Conservation (phyloP, 2,797 vertebrate genomes). For the Girardinus metallicus region DNA sequence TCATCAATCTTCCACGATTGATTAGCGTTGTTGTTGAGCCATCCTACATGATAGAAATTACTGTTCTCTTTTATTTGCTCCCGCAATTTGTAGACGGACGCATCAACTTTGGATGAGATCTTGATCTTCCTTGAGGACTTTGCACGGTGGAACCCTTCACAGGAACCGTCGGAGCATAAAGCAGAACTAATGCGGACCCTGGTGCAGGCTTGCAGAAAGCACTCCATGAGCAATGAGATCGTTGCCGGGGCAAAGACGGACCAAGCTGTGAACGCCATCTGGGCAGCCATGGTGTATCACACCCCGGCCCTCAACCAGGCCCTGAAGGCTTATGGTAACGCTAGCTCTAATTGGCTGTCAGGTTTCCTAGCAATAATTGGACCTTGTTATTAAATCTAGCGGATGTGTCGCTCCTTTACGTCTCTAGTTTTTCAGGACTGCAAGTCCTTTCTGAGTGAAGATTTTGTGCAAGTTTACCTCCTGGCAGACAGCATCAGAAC, state of each 20-base stretch:
- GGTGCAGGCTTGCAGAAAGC: slow-evolving; percentile 89
- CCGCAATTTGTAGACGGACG: slow-evolving; percentile 51
- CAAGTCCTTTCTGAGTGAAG: slow-evolving; percentile 85
- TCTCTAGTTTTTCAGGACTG: slow-evolving; percentile 87
- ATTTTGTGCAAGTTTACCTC: slow-evolving; percentile 90
- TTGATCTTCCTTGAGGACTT: slow-evolving; percentile 89
- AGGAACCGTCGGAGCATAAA: slow-evolving; percentile 84
- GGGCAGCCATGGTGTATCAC: slow-evolving; percentile 97
- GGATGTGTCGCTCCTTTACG: slow-evolving; percentile 15
- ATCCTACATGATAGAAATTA: not conserved
- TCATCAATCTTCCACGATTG: not conserved
- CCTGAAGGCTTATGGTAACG: slow-evolving; percentile 90
- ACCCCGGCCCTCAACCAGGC: slow-evolving; percentile 89
- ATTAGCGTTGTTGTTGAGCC: too few relatives aligned
- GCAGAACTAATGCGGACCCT: slow-evolving; percentile 90
- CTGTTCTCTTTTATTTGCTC: not conserved
- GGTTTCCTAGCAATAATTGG: not conserved
- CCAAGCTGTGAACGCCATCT: slow-evolving; percentile 96
- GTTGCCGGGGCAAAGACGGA: slow-evolving; percentile 89
- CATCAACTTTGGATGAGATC: slow-evolving; percentile 78
- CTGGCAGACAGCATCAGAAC: slow-evolving; percentile 94
- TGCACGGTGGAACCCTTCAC: slow-evolving; percentile 91
- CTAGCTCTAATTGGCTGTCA: not conserved
- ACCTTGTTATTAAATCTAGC: not conserved
- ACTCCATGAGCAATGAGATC: slow-evolving; percentile 89